Conservation (phyloP, 2,113 vertebrate species). For the Urocitellus parryii region DNA sequence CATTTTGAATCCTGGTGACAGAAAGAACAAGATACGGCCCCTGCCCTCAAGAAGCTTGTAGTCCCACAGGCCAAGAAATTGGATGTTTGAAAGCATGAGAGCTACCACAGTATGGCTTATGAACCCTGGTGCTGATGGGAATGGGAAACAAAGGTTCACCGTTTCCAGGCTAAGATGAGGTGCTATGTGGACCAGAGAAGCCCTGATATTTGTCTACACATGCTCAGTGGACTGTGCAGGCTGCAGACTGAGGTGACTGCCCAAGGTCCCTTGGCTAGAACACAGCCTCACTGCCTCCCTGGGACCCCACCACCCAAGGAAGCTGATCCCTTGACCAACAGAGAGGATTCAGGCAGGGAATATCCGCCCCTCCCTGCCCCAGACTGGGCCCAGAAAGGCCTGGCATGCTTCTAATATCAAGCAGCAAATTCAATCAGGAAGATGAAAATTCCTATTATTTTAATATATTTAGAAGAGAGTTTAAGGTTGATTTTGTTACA, state of each 20-base stretch:
- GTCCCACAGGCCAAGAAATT: not conserved
- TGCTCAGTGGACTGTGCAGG: not conserved
- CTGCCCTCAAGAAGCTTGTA: not conserved
- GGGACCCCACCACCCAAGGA: not conserved
- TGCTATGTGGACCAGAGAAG: not conserved
- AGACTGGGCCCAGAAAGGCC: slow-evolving; percentile 60
- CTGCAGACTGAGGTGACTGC: not conserved
- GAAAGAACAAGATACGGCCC: not conserved
- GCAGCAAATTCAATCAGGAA: slow-evolving; percentile 80
- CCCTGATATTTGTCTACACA: not conserved
- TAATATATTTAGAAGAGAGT: slow-evolving; percentile 69
- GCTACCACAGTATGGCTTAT: not conserved
- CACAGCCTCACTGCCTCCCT: not conserved
- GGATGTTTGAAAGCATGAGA: not conserved
- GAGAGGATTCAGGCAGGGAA: slow-evolving; percentile 70
- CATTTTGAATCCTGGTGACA: not conserved
- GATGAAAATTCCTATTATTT: slow-evolving; percentile 63
- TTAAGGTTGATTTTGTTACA: slow-evolving; percentile 70
- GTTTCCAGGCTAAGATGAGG: not conserved
- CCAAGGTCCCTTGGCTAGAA: slow-evolving; percentile 54
- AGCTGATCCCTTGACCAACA: slow-evolving; percentile 32
- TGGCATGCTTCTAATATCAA: slow-evolving; percentile 57
- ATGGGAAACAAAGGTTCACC: not conserved
- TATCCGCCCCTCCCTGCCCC: slow-evolving; percentile 57
- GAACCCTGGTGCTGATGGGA: not conserved